Percentiles rank a stretch among this genome's conserved stretches.
Evolutionary conservation across 2,797 vertebrate genomes (phyloP).

Genomic region (Melanotaenia maccullochi): DNA sequence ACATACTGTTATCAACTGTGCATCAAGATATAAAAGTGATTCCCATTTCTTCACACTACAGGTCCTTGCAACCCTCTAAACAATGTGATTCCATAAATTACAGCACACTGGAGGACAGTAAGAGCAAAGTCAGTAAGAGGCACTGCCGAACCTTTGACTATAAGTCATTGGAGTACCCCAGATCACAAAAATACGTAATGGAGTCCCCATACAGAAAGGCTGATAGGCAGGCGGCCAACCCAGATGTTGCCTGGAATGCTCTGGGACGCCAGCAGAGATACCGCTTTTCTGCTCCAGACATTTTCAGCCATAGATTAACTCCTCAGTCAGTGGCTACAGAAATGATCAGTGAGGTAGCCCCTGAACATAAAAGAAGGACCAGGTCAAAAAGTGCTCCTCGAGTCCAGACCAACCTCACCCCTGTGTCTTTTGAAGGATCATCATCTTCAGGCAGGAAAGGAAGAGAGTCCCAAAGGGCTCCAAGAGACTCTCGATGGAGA

Average conservation of each 20-base stretch:
- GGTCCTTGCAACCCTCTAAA: constrained; percentile 81
- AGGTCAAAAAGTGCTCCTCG: constrained; percentile 94
- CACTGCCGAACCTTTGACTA: constrained; percentile 92
- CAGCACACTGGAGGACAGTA: constrained; percentile 83
- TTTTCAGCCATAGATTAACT: constrained; percentile 80
- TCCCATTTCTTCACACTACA: constrained; percentile 80
- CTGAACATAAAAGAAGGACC: constrained; percentile 86
- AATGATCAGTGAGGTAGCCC: constrained; percentile 72
- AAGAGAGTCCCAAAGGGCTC: constrained; percentile 83
- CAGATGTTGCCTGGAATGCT: constrained; percentile 82
- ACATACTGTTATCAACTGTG: constrained; percentile 94
- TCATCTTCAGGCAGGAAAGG: constrained; percentile 84
- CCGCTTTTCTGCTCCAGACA: constrained; percentile 85
- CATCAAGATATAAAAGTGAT: constrained; percentile 92
- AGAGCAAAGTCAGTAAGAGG: constrained; percentile 89
- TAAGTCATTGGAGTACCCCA: constrained; percentile 86
- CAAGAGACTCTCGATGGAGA: constrained; percentile 81
- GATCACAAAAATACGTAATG: constrained; percentile 79
- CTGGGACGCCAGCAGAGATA: constrained; percentile 82
- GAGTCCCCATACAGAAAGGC: constrained; percentile 82
- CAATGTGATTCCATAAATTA: constrained; percentile 88
- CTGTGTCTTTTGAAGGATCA: constrained; percentile 83
- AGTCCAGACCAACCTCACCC: constrained; percentile 85
- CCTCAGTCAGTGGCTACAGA: constrained; percentile 76
- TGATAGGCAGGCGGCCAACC: constrained; percentile 80